Evolutionary conservation across 2,113 vertebrate genomes (phyloP).

Genomic region (Elachura formosa): DNA sequence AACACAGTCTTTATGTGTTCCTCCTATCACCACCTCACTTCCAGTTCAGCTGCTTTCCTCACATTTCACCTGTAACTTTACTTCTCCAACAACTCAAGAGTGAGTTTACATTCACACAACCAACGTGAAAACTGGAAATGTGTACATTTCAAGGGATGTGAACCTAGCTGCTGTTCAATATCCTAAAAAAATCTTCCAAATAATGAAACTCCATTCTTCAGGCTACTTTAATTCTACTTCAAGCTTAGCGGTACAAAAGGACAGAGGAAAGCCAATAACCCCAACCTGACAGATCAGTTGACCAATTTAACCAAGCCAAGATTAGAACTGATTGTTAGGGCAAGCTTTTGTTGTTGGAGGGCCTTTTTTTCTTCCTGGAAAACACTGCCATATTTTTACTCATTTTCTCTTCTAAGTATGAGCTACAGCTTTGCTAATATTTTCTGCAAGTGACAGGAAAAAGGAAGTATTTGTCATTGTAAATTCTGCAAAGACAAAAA

Average conservation of each 20-base stretch:
- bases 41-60: neutral
- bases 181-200: neutral
- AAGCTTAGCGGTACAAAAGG: neutral
- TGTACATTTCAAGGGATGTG: neutral
- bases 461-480: slow-evolving; percentile 31
- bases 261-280: neutral
- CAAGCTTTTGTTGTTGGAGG: neutral
- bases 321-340: neutral
- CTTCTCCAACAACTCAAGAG: neutral
- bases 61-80: neutral
- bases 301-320: neutral
- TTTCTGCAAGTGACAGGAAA: neutral
- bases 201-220: neutral
- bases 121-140: neutral
- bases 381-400: neutral
- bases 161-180: neutral
- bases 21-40: neutral
- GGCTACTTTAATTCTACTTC: neutral
- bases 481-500: slow-evolving; percentile 3
- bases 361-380: neutral
- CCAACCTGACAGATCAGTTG: neutral
- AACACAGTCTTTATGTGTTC: neutral
- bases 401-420: slow-evolving; percentile 6
- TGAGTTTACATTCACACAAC: slow-evolving; percentile 1
- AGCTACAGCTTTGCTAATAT: neutral